A percentile compares a stretch with the other conserved stretches of the same genome.
Evolutionary conservation across 2,797 vertebrate genomes (phyloP).

Genomic region (Malacoctenus gilli): DNA sequence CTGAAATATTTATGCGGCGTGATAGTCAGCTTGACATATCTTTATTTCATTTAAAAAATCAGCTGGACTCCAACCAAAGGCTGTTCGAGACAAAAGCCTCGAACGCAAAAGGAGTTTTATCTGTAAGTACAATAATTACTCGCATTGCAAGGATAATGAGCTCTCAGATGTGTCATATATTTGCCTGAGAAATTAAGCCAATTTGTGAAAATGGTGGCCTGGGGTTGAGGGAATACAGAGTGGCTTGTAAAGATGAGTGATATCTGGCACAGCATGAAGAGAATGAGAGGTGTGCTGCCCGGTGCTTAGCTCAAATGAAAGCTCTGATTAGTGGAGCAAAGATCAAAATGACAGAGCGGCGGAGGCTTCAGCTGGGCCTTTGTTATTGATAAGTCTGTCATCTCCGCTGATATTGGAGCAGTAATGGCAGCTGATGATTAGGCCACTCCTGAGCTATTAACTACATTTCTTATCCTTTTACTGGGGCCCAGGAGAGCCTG

Average conservation of each 20-base stretch:
- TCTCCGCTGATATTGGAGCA: constrained; percentile 92
- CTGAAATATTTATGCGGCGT: constrained; percentile 46
- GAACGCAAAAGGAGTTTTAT: constrained; percentile 52
- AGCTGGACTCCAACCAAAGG: constrained; percentile 68
- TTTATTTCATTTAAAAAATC: constrained; percentile 69
- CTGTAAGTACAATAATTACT: constrained; percentile 65
- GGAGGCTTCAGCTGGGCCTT: constrained; percentile 85
- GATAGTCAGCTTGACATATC: constrained; percentile 48
- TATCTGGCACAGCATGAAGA: constrained; percentile 82
- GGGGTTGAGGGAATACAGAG: constrained; percentile 81
- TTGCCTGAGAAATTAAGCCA: constrained; percentile 86
- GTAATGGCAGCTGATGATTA: constrained; percentile 94
- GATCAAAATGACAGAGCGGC: constrained; percentile 89
- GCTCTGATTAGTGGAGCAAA: constrained; percentile 87
- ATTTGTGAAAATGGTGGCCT: constrained; percentile 84
- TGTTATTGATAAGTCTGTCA: constrained; percentile 98
- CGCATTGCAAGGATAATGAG: constrained; percentile 72
- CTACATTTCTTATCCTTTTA: constrained; percentile 91
- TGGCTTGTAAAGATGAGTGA: constrained; percentile 84
- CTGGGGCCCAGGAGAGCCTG: constrained; percentile 83
- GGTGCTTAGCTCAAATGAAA: constrained; percentile 88
- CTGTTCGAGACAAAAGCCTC: constrained; percentile 42
- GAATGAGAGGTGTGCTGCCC: constrained; percentile 81
- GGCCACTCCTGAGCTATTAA: constrained; percentile 91
- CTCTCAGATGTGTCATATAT: constrained; percentile 82